phyloP scores from a whole-genome alignment of 37 sponge, comb jelly and placozoan genomes.

The Haliclona indistincta region DNA sequence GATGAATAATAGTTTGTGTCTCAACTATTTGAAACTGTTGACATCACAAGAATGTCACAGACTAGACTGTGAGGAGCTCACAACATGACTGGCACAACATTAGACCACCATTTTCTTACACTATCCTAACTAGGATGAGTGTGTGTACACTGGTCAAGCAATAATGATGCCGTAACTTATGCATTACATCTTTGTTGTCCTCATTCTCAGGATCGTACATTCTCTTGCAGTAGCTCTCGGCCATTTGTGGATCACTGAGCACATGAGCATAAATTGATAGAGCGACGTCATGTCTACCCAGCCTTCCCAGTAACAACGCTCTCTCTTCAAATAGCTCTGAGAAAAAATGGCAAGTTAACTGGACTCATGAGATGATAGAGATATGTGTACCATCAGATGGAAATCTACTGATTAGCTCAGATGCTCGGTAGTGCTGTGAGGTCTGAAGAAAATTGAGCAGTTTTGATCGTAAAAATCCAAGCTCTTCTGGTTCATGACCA shows the following conservation, averaged over 20 bases:
- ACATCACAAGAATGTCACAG: background rate
- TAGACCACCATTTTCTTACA: too few species aligned
- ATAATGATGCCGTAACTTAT: too few species aligned
- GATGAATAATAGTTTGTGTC: background rate
- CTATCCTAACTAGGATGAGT: too few species aligned
- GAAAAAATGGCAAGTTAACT: background rate
- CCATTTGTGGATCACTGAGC: constrained; percentile 70
- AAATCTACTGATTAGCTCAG: constrained; percentile 59
- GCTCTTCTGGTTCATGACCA: constrained; percentile 75
- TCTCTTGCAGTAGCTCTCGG: constrained; percentile 74
- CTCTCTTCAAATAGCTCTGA: constrained; percentile 83
- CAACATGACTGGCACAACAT: too few species aligned
- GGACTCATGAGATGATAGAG: background rate
- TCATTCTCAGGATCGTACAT: constrained; percentile 55
- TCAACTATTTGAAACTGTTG: background rate
- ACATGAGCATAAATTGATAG: constrained; percentile 87
- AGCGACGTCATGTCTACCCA: constrained; percentile 82
- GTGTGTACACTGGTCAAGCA: too few species aligned
- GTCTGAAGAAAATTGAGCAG: constrained; percentile 70
- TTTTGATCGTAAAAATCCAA: constrained; percentile 57
- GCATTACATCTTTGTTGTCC: constrained; percentile 34
- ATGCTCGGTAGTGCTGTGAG: constrained; percentile 73
- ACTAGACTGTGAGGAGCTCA: background rate
- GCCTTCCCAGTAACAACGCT: constrained; percentile 79
- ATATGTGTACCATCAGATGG: constrained; percentile 62